Percentiles rank a stretch among this genome's conserved stretches.
These are phyloP conservation scores for Parotia lawesii DNA, from an alignment of 2,113 vertebrate species.

Conservation along the genomic window DNA sequence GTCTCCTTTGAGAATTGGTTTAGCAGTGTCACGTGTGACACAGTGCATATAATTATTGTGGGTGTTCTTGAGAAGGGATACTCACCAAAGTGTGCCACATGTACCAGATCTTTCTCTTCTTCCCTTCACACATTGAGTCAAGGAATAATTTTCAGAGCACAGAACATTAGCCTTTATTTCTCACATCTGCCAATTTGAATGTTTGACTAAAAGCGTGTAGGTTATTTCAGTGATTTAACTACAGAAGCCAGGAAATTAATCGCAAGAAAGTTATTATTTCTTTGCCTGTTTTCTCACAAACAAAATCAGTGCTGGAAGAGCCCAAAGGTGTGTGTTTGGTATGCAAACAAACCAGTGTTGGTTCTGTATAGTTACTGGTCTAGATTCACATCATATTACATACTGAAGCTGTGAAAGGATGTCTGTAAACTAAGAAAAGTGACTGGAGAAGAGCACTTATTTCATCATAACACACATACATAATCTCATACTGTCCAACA, in stretches of 20 bases:
- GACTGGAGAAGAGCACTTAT: background rate
- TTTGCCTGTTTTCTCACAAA: background rate
- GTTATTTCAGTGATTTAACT: background rate
- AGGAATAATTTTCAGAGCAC: background rate
- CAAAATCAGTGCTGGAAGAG: background rate
- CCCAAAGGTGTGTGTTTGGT: background rate
- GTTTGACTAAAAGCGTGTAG: background rate
- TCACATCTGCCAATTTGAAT: background rate
- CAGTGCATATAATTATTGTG: background rate
- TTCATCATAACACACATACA: background rate
- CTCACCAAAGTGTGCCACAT: background rate
- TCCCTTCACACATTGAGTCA: background rate
- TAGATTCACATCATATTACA: background rate
- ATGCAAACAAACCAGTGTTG: background rate
- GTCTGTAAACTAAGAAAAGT: background rate
- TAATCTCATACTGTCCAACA: background rate
- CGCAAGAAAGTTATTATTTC: background rate
- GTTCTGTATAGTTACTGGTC: background rate
- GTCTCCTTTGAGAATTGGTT: background rate
- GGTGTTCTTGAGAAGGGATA: background rate
- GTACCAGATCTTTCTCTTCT: background rate
- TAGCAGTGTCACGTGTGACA: background rate
- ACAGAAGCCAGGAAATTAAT: background rate
- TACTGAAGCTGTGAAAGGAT: background rate
- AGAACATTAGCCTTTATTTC: background rate